Evolutionary conservation across 1,140 invertebrate genomes (phyloP), one percentile per base, ranked within the genome.

Genomic region (Pseudomyrmex gracilis): DNA sequence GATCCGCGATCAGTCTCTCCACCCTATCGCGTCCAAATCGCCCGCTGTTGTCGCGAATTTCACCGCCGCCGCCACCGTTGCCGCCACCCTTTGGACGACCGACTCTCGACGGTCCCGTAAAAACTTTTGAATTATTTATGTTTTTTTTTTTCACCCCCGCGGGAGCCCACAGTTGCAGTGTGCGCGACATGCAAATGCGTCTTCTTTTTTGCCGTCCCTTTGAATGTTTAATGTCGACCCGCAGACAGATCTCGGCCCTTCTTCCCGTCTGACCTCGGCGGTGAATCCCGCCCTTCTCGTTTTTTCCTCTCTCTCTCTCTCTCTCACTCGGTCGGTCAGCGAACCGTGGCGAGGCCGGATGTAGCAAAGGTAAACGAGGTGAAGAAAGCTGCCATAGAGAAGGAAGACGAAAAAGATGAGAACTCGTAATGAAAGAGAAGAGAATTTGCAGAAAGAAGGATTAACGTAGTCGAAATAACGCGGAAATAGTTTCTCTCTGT

Each of bases 71-170:
- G 22, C 10, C 57, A 12, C 24, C 20, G 0, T 22, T 22, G n/a
- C 13, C 13, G 73, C 51, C n/a, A 34, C 24, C n/a, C n/a, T 5
- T 17, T 15, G 17, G 22, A 34, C 71, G 73, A 64, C 70, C 66
- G 22, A 58, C 74, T 64, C 82, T 24, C 86, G 47, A 43, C 63
- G 55, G 58, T 64, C 70, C 70, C 83, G 89, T 88, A 93, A 92
- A 93, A 93, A 93, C 90, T 91, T 90, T 90, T 93, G 92, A 94
- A 94, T 94, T 93, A 94, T 94, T 94, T 93, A 94, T 91, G 89
- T 93, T 93, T 93, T 92, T 93, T 94, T 91, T 86, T 34, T 34
- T 34, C 5, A 34, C 34, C 5, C 34, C 34, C 34, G 34, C 83
- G 80, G 60, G 83, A 82, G 85, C 70, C 85, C 89, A 86, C 91